Evolutionary conservation across 1,140 invertebrate genomes (phyloP).

Genomic region (Pseudomyrmex sp.): DNA sequence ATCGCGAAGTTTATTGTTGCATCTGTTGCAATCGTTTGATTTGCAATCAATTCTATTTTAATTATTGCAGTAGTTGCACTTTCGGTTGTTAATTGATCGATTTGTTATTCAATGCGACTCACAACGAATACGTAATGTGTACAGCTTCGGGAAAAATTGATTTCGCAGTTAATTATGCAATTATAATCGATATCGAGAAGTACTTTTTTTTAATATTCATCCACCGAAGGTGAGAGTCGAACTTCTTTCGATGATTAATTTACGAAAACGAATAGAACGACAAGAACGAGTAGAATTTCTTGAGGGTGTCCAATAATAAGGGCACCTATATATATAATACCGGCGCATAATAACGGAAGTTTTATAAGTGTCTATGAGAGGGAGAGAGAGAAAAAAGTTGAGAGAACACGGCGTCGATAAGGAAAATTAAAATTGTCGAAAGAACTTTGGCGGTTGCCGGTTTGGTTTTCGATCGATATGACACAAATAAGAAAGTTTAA

Average conservation of each 20-base stretch:
- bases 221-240: not conserved
- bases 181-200: not conserved
- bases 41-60: not conserved
- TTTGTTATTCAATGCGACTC: slow-evolving; percentile 1
- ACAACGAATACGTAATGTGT: not conserved
- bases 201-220: no score
- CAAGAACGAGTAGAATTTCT: not conserved
- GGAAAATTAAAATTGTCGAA: slow-evolving; percentile 50
- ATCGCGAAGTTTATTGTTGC: not conserved
- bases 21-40: not conserved
- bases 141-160: not conserved
- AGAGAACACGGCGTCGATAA: slow-evolving; percentile 20
- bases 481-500: slow-evolving; percentile 55
- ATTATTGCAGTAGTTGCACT: not conserved
- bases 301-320: not conserved
- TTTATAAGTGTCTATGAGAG: not conserved
- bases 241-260: slow-evolving; percentile 33
- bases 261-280: slow-evolving; percentile 17
- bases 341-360: slow-evolving; percentile 26
- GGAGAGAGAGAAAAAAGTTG: not conserved
- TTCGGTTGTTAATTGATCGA: not conserved
- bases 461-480: slow-evolving; percentile 42
- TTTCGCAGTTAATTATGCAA: not conserved
- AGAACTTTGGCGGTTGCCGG: slow-evolving; percentile 30
- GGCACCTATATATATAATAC: no score